Evolutionary conservation across 2,797 vertebrate genomes (phyloP), one percentile per base, ranked within the genome.

Genomic region (Dermochelys coriacea): DNA sequence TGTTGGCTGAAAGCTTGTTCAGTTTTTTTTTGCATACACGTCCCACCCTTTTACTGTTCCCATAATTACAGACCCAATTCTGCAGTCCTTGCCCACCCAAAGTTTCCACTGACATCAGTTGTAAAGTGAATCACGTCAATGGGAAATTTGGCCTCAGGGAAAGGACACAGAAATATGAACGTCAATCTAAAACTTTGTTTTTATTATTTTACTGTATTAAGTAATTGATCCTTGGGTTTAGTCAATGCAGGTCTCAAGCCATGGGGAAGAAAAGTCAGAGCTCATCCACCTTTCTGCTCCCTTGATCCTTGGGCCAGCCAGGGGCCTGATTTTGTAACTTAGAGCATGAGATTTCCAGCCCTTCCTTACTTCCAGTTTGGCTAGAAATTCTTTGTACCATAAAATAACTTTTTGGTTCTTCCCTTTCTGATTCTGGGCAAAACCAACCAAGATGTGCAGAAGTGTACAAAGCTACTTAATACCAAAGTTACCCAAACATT

Each of bases 161-260:
- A 79, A 86, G 84, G 2, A 51, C 2, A 27, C 1, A 86, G 64
- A 95, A 95, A 84, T 57, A 0, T 4, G 74, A 84, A 78, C 3
- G 52, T 82, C 85, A 85, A 82, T 88, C 90, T 88, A 50, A 82
- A 6, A 12, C 92, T 88, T 93, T 80, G 64, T 91, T 84, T 55
- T 80, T n/a, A 71, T 80, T 80, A 34, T 21, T n/a, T n/a, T 85
- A 19, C 77, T 81, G 10, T 4, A 0, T 14, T 41, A 25, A 4
- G 25, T 49, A 90, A 80, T 41, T 52, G 8, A 23, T 51, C 82
- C 82, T 83, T 85, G 7, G 1, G 55, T 81, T 37, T 82, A 83
- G 3, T 12, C 59, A 50, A 19, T 18, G 74, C 27, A 49, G 45
- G 10, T 34, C 41, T 29, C 8, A 77, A 27, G 68, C n/a, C 29